Evolutionary conservation across 2,797 vertebrate species (phyloP), one percentile per base, ranked within the genome.

Genomic region (Pangasius djambal): DNA sequence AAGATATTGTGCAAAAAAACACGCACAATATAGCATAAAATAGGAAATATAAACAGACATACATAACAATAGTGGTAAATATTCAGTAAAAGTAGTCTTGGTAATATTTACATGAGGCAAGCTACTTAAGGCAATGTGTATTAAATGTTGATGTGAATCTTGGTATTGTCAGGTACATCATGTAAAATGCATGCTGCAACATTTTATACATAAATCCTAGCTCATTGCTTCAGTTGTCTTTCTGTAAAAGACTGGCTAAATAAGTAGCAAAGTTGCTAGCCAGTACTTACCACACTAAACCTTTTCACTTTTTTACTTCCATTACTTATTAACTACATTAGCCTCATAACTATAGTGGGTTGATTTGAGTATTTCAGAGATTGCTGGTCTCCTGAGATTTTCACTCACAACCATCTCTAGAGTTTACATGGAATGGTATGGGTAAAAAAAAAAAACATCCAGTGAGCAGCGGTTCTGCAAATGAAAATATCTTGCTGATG

Each of bases 211-310:
- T 37, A 34, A 34, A 34, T 57, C 52, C n/a, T 22, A 10, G 52
- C 31, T 81, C 77, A 1, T 6, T 82, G 79, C 20, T 82, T 81
- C n/a, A 82, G 22, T 18, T 59, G 78, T 82, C 31, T 82, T 44
- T 63, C 37, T 44, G 59, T 83, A 28, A 83, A 2, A 0, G 12
- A 44, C 6, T 3, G 12, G 20, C 9, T 83, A 44, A 83, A 61
- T 61, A 83, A 16, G 10, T 44, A 44, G 57, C 6, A 28, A 44
- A 16, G 13, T 83, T 16, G 37, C 25, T 83, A 28, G 37, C 37
- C 81, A 63, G 57, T 44, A 28, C 12, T 8, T 63, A 13, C 57
- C 22, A 44, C 81, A 61, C 57, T 61, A 37, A 18, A 61, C 12
- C 31, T 82, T 37, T 82, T 59, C 52, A 59, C 4, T 61, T 61